These are phyloP conservation scores for Coptodon bakossiorum DNA, from an alignment of 2,113 vertebrate genomes.

Conservation along the genomic window DNA sequence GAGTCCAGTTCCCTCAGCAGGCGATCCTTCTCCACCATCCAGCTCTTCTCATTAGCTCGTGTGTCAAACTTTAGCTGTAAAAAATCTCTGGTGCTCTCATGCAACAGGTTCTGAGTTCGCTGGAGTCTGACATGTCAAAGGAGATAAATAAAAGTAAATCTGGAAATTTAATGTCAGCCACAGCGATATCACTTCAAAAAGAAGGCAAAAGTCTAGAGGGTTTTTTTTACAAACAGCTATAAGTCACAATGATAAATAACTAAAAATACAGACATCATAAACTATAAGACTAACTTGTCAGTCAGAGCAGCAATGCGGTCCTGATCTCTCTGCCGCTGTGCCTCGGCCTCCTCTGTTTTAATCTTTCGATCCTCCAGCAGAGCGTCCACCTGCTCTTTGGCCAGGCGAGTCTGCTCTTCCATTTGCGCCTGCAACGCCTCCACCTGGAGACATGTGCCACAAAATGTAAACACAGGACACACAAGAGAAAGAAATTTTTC, in stretches of 20 bases:
- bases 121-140: conserved; percentile 70
- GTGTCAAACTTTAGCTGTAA: conserved; percentile 84
- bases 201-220: neutral
- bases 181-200: neutral
- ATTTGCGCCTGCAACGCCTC: conserved; percentile 92
- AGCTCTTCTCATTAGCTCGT: conserved; percentile 81
- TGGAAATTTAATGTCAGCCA: neutral
- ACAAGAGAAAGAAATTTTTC: neutral
- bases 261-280: neutral
- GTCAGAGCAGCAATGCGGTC: conserved; percentile 76
- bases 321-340: conserved; percentile 80
- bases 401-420: conserved; percentile 84
- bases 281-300: conserved; percentile 75
- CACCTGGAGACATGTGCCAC: conserved; percentile 70
- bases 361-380: conserved; percentile 85
- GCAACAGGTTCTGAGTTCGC: conserved; percentile 83
- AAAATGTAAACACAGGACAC: neutral
- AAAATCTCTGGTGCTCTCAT: conserved; percentile 89
- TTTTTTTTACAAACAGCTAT: neutral
- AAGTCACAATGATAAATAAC: rapidly evolving
- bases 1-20: conserved; percentile 78
- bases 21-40: conserved; percentile 90
- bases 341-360: conserved; percentile 79
- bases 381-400: conserved; percentile 84
- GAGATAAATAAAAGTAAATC: neutral